Base-by-base conservation (phyloP, 2,888 invertebrate species). In the Pycnomerus fuliginosus region DNA sequence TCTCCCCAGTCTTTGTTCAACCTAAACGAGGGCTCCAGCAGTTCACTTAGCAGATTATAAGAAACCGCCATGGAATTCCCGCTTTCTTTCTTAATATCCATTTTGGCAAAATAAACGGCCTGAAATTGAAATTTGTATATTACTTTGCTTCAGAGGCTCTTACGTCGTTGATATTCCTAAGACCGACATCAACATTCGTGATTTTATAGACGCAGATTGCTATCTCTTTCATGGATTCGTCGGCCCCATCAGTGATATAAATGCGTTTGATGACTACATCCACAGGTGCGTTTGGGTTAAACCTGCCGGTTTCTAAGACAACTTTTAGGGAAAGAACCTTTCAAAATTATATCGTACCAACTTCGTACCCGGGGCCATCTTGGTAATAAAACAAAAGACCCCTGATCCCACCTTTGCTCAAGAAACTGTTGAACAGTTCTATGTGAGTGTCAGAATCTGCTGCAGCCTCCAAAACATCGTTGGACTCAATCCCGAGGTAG, bases 121-220 rank as follows among this genome's bases (percentile, higher is more conserved):
- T 72, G 42, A 23, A 63, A 64, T 35, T 32, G 10, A 33, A 20
- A 3, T 8, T 2, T 14, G n/a, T 10, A 12, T 1, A n/a, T 7
- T 2, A 8, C 16, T 5, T n/a, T n/a, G n/a, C n/a, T n/a, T n/a
- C n/a, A n/a, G n/a, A 12, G 37, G 8, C 17, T 55, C 74, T 74
- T 70, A 82, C 84, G 50, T 87, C 87, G 15, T 77, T 74, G n/a
- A 89, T 75, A 56, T 82, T 84, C 61, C 79, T 83, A 44, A 71
- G 65, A 42, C 84, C 86, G 25, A 90, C 72, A 7, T 72, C 69
- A 8, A 74, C 69, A 44, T 80, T 80, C 51, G 74, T 79, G 10
- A 79, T 76, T 53, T 87, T 80, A 64, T 86, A 85, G 55, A 84
- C 80, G 20, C 82, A 82, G n/a, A 88, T 75, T 67, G 83, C 84